These are phyloP conservation scores for Pristionchus exspectatus DNA, from an alignment of 2,888 invertebrate genomes.

Conservation along the genomic window DNA sequence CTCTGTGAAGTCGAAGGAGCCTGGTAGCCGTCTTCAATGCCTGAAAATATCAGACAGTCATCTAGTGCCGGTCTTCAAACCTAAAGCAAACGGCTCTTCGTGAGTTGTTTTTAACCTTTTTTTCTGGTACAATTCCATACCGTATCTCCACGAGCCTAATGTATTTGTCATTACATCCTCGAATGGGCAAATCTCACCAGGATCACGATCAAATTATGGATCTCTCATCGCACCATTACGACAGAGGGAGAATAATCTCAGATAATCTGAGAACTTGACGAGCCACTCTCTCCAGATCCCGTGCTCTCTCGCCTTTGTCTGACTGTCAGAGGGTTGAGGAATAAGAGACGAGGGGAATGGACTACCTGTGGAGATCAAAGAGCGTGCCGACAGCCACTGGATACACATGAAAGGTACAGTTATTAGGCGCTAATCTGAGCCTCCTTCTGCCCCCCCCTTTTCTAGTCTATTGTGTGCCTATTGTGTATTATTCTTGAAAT, in stretches of 20 bases:
- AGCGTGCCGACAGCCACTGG: background rate
- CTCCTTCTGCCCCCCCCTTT: background rate
- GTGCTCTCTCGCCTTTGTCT: background rate
- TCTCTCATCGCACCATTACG: background rate
- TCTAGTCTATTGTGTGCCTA: background rate
- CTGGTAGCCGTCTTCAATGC: too few species aligned
- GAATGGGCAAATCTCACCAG: background rate
- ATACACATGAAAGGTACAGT: conserved; percentile 32
- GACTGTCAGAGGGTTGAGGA: background rate
- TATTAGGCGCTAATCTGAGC: background rate
- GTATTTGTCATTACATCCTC: background rate
- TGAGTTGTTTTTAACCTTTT: too few species aligned
- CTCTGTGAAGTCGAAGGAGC: too few species aligned
- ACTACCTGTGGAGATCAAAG: conserved; percentile 1
- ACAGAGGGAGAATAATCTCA: background rate
- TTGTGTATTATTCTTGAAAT: too few species aligned
- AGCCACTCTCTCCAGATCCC: background rate
- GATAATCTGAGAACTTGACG: background rate
- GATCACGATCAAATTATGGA: background rate
- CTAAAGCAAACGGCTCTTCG: too few species aligned
- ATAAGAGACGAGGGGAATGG: background rate
- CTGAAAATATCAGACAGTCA: too few species aligned
- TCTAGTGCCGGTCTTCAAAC: too few species aligned
- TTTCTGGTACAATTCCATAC: too few species aligned
- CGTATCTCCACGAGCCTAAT: background rate